Base-by-base conservation (phyloP, 2,797 vertebrate genomes). In the Gobionotothen gibberifrons region DNA sequence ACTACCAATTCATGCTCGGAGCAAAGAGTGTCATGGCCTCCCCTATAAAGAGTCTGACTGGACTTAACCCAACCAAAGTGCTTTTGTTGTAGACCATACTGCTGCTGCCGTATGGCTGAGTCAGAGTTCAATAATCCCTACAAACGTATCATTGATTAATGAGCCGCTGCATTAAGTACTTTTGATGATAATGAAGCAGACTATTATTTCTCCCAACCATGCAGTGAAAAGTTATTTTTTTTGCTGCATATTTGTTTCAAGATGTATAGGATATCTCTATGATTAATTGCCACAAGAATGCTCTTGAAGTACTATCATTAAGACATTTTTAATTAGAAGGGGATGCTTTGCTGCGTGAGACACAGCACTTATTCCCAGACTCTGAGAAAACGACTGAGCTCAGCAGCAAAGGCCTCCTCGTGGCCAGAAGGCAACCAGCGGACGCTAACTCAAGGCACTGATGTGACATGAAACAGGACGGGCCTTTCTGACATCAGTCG, bases 261-360 rank as follows among this genome's bases (percentile, higher is more conserved):
- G 76, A 91, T 92, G 73, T 69, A 47, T 77, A 53, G 52, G 63
- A 85, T 86, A 66, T 67, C 69, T 32, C 44, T 78, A 77, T 89
- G 86, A 89, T 92, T 81, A 84, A 90, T 88, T 63, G 70, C 51
- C 64, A n/a, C 10, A 76, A 29, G 47, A 81, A 80, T 74, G 53
- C 36, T 76, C 68, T 75, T 56, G 69, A 81, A 78, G 78, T 64
- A 55, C 81, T 73, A 63, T 85, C 79, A 85, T 90, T 89, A 87
- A 79, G 76, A 72, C 39, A 81, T 84, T 87, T 81, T 86, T 90
- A 90, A 89, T 90, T 89, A 89, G 70, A 59, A 46, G 58, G 61
- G 51, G 74, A 81, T 29, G 73, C 70, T 74, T 87, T 59, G 71
- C n/a, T 0, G 83, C 82, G 72, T 82, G 77, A 84, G 60, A 76